Base-by-base conservation (phyloP, 2,113 vertebrate genomes). In the Chloroceryle aenea region DNA sequence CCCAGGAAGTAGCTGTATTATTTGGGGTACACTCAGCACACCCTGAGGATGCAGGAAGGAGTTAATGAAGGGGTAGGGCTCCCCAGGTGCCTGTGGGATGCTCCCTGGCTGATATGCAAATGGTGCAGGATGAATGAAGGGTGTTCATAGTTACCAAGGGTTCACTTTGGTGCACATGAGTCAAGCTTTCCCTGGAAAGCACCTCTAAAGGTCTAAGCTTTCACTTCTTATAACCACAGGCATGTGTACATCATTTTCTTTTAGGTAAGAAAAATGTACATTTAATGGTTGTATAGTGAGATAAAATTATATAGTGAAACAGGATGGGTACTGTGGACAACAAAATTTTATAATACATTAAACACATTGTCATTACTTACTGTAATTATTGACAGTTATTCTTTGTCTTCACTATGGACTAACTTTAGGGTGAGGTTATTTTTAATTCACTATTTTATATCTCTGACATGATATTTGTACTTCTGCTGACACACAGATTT, bases 371-470 rank as follows among this genome's bases (percentile, higher is more conserved):
- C 81, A 71, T 36, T 74, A 36, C 63, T 76, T 86, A 23, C 21
- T 72, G 26, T 56, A 90, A 56, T 29, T 36, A 68, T 38, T 50
- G 47, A 34, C 42, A 66, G 30, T 47, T 82, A 53, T 53, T 59
- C 32, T 42, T 34, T 63, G 29, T 76, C 43, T 75, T 92, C 27
- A 64, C 36, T 63, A 30, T 23, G 8, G 30, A 74, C 56, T 93
- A 75, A 83, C 34, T 59, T 93, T 26, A 63, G 34, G 21, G 7
- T 40, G 14, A 76, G 18, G 18, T 10, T 90, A 40, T 10, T 90
- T 95, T 89, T 85, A 36, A 88, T 56, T 61, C 75, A 91, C 32
- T 55, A 19, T 62, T 94, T 90, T 84, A 26, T 47, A 73, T 47
- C 40, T 66, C 30, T 84, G 66, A 59, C 71, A 47, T 50, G 74